Evolutionary conservation across 23 tunicate species (phyloP), one percentile per base, ranked within the genome.

Genomic region (Oikopleura dioica): DNA sequence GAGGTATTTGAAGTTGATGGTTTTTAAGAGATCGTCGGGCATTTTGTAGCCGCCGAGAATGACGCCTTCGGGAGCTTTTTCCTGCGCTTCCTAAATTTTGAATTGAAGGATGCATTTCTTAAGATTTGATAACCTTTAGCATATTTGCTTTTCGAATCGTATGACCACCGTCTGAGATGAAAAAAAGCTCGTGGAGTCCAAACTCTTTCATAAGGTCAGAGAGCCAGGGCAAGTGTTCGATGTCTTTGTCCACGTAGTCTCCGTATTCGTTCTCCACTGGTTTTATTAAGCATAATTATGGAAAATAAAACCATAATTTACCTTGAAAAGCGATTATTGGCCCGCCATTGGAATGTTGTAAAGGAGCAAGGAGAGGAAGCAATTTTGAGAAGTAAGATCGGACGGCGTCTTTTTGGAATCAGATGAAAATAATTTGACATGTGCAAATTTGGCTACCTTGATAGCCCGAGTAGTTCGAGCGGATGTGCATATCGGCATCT

Each of bases 261-360:
- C 92, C 99, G 79, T 86, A 94, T 59, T 94, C 99, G 81, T 94
- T 94, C 29, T 94, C 99, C 0, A 94, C 59, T n/a, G n/a, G n/a
- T n/a, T n/a, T n/a, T n/a, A n/a, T n/a, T n/a, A n/a, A n/a, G n/a
- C n/a, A n/a, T n/a, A n/a, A n/a, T n/a, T n/a, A n/a, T n/a, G n/a
- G n/a, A n/a, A n/a, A n/a, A n/a, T n/a, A n/a, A n/a, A n/a, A n/a
- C n/a, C n/a, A n/a, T n/a, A n/a, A n/a, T n/a, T n/a, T n/a, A n/a
- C n/a, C n/a, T 63, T 94, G 99, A 38, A 94, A 69, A 23, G 95
- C 95, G 51, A 94, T 79, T 0, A 94, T 85, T 0, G 99, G 95
- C 28, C 99, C 99, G 59, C 95, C 95, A 44, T 81, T 35, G 38
- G 63, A 38, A 51, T 84, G 82, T 55, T 94, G 99, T n/a, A 80